Evolutionary conservation across 2,888 invertebrate species (phyloP).

Genomic region (Leptothorax acervorum): DNA sequence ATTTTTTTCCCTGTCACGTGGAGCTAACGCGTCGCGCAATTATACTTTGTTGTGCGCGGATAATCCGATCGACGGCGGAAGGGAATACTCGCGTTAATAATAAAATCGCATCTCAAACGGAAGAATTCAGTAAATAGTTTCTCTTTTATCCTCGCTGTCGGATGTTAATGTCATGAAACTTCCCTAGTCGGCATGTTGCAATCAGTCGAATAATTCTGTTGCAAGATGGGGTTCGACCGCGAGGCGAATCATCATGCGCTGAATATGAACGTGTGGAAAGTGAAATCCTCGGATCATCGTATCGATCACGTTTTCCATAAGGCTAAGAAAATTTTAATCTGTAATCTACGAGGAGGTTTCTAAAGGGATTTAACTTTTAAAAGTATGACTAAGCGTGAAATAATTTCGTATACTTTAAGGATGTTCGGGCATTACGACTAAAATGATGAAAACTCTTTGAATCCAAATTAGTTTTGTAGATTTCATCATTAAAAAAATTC

Average conservation of each 20-base stretch:
- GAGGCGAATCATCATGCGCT: slow-evolving; percentile 25
- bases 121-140: slow-evolving; percentile 1
- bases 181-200: slow-evolving; percentile 38
- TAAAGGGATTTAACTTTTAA: background rate
- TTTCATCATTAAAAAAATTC: no score
- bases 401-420: background rate
- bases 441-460: no score
- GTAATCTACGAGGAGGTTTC: background rate
- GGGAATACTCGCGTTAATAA: slow-evolving; percentile 8
- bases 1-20: slow-evolving; percentile 32
- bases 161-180: slow-evolving; percentile 45
- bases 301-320: slow-evolving; percentile 45
- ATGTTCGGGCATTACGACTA: no score
- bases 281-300: slow-evolving; percentile 62
- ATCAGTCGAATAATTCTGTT: slow-evolving; percentile 40
- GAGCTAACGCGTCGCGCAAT: slow-evolving; percentile 6
- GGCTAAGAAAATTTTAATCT: slow-evolving; percentile 43
- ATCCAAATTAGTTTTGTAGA: no score
- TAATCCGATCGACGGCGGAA: slow-evolving; percentile 25
- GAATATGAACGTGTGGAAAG: slow-evolving; percentile 60
- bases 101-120: background rate
- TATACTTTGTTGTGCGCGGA: background rate
- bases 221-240: slow-evolving; percentile 34
- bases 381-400: background rate
- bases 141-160: background rate